Evolutionary conservation across 2,888 invertebrate species (phyloP), one percentile per base, ranked within the genome.

Genomic region (Agonopterix subpropinquella): DNA sequence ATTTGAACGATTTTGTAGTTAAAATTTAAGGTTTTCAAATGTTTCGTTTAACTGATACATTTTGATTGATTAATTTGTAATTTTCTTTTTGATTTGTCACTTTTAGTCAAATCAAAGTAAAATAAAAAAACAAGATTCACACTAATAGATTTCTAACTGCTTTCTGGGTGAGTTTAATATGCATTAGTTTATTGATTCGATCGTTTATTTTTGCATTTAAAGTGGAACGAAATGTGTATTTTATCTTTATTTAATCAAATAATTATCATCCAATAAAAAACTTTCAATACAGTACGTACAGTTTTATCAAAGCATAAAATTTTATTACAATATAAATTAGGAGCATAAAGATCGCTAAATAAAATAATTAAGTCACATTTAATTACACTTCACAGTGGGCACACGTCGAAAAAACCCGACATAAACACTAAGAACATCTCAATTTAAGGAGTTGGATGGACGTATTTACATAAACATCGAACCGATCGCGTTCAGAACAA

Each of bases 381-480:
- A 65, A 69, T 67, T 64, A 64, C 59, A 54, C 51, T 55, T 15
- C 59, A 52, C 65, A 71, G 68, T 65, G 64, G 64, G 67, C 60
- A 59, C 59, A 70, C 59, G 62, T 67, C 65, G 57, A 64, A 53
- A 59, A 58, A 58, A 62, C 60, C 61, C 58, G 61, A 63, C 64
- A 72, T 80, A 79, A 81, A 81, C 67, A 73, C 70, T 73, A 62
- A 62, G 53, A 78, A 84, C 80, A 71, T 78, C 83, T 85, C 70
- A 66, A 73, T 70, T 63, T 64, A 62, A 65, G 59, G 59, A 61
- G 57, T 59, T 52, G 46, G 54, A 59, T 58, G 57, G 52, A 55
- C 58, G 56, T 66, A 85, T 87, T 87, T 75, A 76, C 87, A 85
- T 87, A 85, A 83, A 84, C 82, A 85, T 76, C 69, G 70, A 59